Conservation (phyloP, 2,888 invertebrate species). For the Trachelus troglodyta region DNA sequence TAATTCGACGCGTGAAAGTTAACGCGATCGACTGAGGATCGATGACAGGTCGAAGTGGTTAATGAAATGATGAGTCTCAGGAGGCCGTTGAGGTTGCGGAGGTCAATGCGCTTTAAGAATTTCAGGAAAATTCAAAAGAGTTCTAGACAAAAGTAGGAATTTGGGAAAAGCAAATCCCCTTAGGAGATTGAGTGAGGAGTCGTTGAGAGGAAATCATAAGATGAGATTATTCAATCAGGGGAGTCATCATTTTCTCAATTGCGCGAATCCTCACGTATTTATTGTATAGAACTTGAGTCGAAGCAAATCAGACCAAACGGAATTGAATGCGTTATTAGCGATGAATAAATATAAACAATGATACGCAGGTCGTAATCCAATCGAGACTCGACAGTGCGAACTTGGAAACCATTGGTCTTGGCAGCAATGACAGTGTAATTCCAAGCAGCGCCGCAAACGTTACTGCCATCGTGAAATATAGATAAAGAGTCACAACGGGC, state of each 20-base stretch:
- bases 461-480: not conserved
- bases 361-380: not conserved
- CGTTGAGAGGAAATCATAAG: not conserved
- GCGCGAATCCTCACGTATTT: not conserved
- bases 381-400: slow-evolving; percentile 4
- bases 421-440: not conserved
- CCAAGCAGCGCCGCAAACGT: not conserved
- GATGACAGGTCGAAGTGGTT: too few relatives aligned
- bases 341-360: not conserved
- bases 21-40: not conserved
- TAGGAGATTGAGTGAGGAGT: too few relatives aligned
- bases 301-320: not conserved
- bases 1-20: not conserved
- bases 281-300: not conserved
- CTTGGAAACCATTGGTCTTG: slow-evolving; percentile 9
- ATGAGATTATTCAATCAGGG: not conserved
- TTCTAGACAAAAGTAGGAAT: not conserved
- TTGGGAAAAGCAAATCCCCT: too few relatives aligned
- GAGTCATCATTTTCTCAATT: not conserved
- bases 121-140: slow-evolving; percentile 3
- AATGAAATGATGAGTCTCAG: too few relatives aligned
- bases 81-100: too few relatives aligned
- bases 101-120: too few relatives aligned
- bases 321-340: not conserved
- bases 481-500: not conserved